Base-by-base conservation (phyloP, 1,140 invertebrate genomes). In the Eueides isabella region DNA sequence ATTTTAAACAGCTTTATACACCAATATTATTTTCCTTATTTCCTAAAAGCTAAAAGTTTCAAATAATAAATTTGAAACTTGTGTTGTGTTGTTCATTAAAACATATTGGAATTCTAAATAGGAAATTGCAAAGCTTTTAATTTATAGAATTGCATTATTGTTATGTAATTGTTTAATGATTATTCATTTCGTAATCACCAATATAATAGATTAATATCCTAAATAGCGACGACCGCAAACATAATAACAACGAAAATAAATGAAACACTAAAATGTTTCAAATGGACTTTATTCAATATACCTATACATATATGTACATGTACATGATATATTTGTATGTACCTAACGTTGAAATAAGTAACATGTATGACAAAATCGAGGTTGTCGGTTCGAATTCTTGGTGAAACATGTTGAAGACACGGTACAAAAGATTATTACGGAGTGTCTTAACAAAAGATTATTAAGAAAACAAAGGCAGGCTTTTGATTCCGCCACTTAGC, bases 91-190 rank as follows among this genome's bases (percentile, higher is more conserved):
- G 11, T 11, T 55, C 48, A 55, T 55, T 55, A 55, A 26, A 55
- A 26, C 48, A 26, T 55, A 55, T 55, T 55, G 48, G 19, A 23
- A 55, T 55, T 55, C 11, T 23, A 14, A 55, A 55, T 55, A 55
- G 48, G 48, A 55, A 55, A 55, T 55, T 55, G 48, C 2, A 55
- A 55, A 55, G 48, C 48, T 55, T 23, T 11, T 55, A 55, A 55
- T 55, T 55, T 55, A 55, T 55, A 55, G 48, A 26, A 55, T 26
- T 55, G 48, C 7, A 11, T 55, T 55, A 26, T 55, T 55, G n/a
- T 19, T 55, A 19, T n/a, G 48, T 55, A 55, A 55, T 26, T 55
- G 26, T 55, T 26, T 55, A 55, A 55, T 55, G 26, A 55, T 55
- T n/a, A 55, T 55, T 55, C 48, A 55, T 26, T 55, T 12, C 19